phyloP scores from a whole-genome alignment of 2,888 invertebrate genomes.

The Amphipyra berbera region DNA sequence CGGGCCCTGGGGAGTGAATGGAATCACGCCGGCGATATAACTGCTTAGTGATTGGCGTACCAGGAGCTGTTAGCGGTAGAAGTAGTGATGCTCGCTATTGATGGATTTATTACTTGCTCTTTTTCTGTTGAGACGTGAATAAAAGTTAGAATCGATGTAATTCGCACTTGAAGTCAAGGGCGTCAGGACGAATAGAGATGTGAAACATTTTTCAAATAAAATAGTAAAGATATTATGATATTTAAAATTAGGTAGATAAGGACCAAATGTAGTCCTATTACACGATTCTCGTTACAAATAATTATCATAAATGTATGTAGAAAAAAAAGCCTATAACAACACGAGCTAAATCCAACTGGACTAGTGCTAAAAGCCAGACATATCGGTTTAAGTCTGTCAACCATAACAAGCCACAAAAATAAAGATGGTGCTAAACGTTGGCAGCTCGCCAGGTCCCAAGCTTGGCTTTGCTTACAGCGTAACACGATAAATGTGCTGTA shows the following conservation, averaged over 20 bases:
- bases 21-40: constrained; percentile 52
- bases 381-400: constrained; percentile 13
- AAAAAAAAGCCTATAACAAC: too few species aligned
- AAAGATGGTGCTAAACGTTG: constrained; percentile 34
- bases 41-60: constrained; percentile 43
- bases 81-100: constrained; percentile 24
- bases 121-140: not conserved
- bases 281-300: too few species aligned
- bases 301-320: too few species aligned
- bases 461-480: constrained; percentile 44
- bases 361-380: constrained; percentile 10
- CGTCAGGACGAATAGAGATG: too few species aligned
- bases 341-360: too few species aligned
- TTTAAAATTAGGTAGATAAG: too few species aligned
- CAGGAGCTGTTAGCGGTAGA: constrained; percentile 34
- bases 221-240: too few species aligned
- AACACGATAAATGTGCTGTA: constrained; percentile 33
- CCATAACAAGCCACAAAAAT: constrained; percentile 35
- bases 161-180: not conserved
- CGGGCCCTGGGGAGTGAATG: constrained; percentile 49
- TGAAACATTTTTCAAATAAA: too few species aligned
- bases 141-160: not conserved
- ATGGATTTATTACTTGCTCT: constrained; percentile 18
- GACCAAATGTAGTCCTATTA: too few species aligned
- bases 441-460: constrained; percentile 46